Conservation (phyloP, 2,113 vertebrate species). For the Osmerus eperlanus region DNA sequence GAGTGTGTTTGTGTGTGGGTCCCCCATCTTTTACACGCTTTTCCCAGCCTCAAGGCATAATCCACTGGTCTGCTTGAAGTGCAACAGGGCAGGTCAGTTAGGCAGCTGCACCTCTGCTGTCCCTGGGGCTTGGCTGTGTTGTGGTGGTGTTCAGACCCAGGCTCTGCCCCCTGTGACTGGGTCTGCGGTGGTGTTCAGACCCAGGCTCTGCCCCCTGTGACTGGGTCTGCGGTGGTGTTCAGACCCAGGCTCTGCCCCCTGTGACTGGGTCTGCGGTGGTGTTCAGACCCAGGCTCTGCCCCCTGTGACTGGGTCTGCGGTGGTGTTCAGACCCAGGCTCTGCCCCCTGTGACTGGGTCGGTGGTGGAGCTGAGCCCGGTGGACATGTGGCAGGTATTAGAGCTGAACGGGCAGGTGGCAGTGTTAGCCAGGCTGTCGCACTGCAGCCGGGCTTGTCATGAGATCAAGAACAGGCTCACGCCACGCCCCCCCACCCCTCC, state of each 20-base stretch:
- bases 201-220: too few species aligned
- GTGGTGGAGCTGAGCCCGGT: too few species aligned
- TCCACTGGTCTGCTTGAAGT: constrained; percentile 62
- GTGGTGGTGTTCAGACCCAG: constrained; percentile 41
- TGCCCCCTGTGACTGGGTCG: too few species aligned
- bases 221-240: too few species aligned
- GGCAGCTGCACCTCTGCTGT: constrained; percentile 62
- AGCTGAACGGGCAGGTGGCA: constrained; percentile 12
- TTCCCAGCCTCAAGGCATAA: constrained; percentile 55
- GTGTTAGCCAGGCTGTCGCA: constrained; percentile 11
- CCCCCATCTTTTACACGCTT: constrained; percentile 61
- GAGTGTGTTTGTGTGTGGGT: too few species aligned
- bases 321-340: too few species aligned
- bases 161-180: constrained; percentile 60
- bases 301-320: too few species aligned
- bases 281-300: too few species aligned
- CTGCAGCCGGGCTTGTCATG: constrained; percentile 34
- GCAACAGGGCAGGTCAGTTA: constrained; percentile 67
- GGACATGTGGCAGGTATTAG: constrained; percentile 49
- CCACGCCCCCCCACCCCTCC: neutral
- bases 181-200: too few species aligned
- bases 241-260: too few species aligned
- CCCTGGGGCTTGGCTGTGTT: constrained; percentile 57
- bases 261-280: too few species aligned
- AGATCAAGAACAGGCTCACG: constrained; percentile 33